phyloP scores from a whole-genome alignment of 1,140 invertebrate genomes.

The Drosophila erecta region DNA sequence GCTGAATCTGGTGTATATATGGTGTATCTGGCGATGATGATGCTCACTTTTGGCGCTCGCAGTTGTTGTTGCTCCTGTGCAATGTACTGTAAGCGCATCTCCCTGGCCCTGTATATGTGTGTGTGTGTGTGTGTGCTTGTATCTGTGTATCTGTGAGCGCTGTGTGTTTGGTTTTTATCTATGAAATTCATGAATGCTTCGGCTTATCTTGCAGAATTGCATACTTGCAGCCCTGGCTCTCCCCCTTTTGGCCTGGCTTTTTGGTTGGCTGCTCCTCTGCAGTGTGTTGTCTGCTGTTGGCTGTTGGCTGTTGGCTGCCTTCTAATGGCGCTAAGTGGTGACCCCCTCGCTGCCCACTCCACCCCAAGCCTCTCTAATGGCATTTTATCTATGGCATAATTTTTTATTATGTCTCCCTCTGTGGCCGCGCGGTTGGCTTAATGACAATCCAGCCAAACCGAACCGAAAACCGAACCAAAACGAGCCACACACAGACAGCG shows the following conservation, averaged over 20 bases:
- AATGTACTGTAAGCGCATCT: constrained; percentile 81
- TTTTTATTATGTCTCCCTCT: constrained; percentile 76
- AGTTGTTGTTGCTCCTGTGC: constrained; percentile 70
- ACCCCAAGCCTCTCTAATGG: constrained; percentile 61
- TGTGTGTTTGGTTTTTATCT: constrained; percentile 74
- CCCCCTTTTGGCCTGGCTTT: constrained; percentile 32
- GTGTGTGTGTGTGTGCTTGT: constrained; percentile 9
- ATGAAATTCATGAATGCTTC: constrained; percentile 82
- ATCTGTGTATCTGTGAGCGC: constrained; percentile 8
- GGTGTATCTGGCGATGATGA: constrained; percentile 43
- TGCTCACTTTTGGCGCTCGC: constrained; percentile 69
- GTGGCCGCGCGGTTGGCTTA: constrained; percentile 57
- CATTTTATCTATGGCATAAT: constrained; percentile 83
- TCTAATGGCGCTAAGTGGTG: constrained; percentile 82
- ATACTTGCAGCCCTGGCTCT: constrained; percentile 67
- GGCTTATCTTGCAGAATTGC: constrained; percentile 81
- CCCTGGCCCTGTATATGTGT: constrained; percentile 28
- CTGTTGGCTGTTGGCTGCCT: constrained; percentile 53
- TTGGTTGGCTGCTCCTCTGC: constrained; percentile 42
- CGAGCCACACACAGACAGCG: constrained; percentile 41
- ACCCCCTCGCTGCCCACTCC: constrained; percentile 11
- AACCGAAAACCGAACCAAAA: constrained; percentile 13
- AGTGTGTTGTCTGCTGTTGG: neutral
- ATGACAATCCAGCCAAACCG: constrained; percentile 63
- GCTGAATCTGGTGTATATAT: constrained; percentile 1